A percentile compares a stretch with the other conserved stretches of the same genome.
phyloP scores from a whole-genome alignment of 53 echinoderm and acorn worm species.

The Holothuria scabra region DNA sequence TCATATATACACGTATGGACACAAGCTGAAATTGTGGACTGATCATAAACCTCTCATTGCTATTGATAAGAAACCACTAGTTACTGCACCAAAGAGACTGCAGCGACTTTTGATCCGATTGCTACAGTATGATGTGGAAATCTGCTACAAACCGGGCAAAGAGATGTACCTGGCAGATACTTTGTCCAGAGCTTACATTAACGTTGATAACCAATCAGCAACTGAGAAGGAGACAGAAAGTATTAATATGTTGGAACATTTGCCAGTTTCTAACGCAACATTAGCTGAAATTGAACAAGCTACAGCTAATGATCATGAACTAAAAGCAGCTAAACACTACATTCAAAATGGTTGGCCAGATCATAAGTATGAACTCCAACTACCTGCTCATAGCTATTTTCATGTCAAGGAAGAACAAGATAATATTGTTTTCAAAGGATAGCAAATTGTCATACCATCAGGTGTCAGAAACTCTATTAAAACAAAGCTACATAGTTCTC shows the following conservation, averaged over 20 bases:
- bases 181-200: constrained; percentile 53
- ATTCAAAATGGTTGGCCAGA: constrained; percentile 61
- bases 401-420: constrained; percentile 52
- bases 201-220: no score
- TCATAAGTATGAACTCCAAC: constrained; percentile 12
- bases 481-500: constrained; percentile 64
- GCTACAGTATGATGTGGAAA: constrained; percentile 63
- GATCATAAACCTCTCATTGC: constrained; percentile 75
- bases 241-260: constrained; percentile 50
- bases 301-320: neutral
- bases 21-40: constrained; percentile 61
- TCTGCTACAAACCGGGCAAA: constrained; percentile 58
- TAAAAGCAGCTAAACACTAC: neutral
- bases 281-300: neutral
- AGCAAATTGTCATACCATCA: constrained; percentile 54
- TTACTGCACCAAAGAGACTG: constrained; percentile 64
- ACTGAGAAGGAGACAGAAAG: constrained; percentile 49
- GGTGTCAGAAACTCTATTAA: constrained; percentile 54
- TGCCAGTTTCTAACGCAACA: constrained; percentile 13
- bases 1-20: constrained; percentile 61
- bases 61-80: constrained; percentile 66
- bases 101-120: constrained; percentile 61
- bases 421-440: constrained; percentile 48
- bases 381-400: no score
- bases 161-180: constrained; percentile 67